These are phyloP conservation scores for Argopecten irradians DNA, from an alignment of 1,140 invertebrate genomes.

Conservation along the genomic window DNA sequence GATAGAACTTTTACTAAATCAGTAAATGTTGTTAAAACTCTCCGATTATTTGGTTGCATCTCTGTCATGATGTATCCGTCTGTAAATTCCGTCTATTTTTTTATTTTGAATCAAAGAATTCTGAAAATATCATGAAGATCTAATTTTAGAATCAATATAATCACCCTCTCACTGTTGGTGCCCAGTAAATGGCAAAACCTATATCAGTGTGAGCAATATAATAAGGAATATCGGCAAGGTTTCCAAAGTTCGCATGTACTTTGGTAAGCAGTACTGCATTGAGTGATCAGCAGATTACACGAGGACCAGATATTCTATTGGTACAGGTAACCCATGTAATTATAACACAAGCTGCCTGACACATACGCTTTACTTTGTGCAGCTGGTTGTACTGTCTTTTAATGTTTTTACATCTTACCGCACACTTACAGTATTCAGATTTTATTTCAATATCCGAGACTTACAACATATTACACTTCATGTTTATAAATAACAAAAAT, in stretches of 20 bases:
- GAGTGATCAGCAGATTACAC: background rate
- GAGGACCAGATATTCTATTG: background rate
- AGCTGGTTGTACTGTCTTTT: background rate
- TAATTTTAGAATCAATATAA: conserved; percentile 12
- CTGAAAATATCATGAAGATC: background rate
- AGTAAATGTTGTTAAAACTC: too few relatives aligned
- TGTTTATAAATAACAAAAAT: background rate
- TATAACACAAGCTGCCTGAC: background rate
- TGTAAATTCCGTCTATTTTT: background rate
- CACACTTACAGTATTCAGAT: too few relatives aligned
- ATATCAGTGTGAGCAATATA: background rate
- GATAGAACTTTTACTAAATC: too few relatives aligned
- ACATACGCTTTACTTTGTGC: background rate
- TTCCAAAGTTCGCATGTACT: background rate
- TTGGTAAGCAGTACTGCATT: background rate
- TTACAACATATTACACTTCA: too few relatives aligned
- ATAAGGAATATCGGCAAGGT: background rate
- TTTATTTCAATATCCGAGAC: too few relatives aligned
- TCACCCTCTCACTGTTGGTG: background rate
- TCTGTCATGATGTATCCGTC: too few relatives aligned
- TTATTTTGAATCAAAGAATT: background rate
- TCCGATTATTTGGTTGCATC: too few relatives aligned
- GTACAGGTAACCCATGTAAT: background rate
- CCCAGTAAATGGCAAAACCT: background rate
- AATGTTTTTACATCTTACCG: too few relatives aligned